Percentiles rank a stretch among this genome's conserved stretches.
phyloP scores from a whole-genome alignment of 2,797 vertebrate genomes.

The Squalus acanthias region DNA sequence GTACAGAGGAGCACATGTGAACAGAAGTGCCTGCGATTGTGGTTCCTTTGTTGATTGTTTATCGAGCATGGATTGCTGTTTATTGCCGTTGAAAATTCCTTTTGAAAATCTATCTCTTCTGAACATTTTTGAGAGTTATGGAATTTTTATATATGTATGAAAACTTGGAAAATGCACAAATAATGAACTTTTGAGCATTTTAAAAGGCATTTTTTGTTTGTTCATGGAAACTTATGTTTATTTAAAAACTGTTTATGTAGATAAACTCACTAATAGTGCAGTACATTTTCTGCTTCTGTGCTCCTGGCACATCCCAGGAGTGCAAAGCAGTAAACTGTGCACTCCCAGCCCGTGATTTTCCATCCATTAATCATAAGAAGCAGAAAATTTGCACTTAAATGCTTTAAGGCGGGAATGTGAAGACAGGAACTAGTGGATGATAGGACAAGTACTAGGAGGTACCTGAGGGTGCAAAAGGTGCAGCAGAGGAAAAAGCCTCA shows the following conservation, averaged over 20 bases:
- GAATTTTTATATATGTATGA: neutral
- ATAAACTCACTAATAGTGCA: neutral
- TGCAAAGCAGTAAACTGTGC: neutral
- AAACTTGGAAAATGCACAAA: neutral
- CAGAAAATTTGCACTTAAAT: neutral
- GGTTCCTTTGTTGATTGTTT: neutral
- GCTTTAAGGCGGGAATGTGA: neutral
- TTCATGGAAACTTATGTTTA: neutral
- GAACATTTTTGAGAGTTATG: neutral
- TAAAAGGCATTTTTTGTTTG: conserved; percentile 17
- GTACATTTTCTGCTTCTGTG: neutral
- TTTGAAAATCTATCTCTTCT: neutral
- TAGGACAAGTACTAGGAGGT: neutral
- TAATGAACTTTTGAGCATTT: neutral
- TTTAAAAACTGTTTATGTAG: neutral
- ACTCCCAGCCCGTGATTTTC: neutral
- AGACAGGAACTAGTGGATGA: neutral
- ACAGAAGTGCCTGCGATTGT: neutral
- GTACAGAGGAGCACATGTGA: neutral
- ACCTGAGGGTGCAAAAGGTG: too few species aligned
- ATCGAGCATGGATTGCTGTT: neutral
- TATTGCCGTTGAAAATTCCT: neutral
- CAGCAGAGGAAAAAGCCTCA: neutral
- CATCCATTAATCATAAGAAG: neutral
- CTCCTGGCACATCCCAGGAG: neutral